Percentiles rank a stretch among this genome's conserved stretches.
Conservation (phyloP, 2,797 vertebrate species). For the Decapterus maruadsi region DNA sequence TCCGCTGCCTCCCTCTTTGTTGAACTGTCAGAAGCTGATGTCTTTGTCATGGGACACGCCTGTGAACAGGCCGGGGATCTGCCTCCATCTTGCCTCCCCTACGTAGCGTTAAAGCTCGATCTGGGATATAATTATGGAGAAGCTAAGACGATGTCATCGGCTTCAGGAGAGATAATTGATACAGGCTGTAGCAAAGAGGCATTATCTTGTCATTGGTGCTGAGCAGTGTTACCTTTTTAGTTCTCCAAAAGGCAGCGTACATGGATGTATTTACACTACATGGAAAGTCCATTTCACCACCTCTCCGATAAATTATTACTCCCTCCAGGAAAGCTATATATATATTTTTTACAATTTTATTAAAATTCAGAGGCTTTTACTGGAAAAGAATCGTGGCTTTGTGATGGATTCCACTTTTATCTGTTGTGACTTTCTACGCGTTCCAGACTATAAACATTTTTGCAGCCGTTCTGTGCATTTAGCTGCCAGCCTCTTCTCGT, state of each 20-base stretch:
- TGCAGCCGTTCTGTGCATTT: constrained; percentile 66
- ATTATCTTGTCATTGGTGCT: constrained; percentile 59
- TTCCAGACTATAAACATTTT: constrained; percentile 75
- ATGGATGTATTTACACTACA: constrained; percentile 79
- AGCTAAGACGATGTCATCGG: constrained; percentile 34
- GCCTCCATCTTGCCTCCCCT: background rate
- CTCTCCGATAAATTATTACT: constrained; percentile 80
- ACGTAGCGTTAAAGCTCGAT: constrained; percentile 18
- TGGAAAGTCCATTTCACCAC: constrained; percentile 80
- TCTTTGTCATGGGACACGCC: constrained; percentile 71
- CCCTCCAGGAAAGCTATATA: constrained; percentile 63
- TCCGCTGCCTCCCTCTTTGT: constrained; percentile 70
- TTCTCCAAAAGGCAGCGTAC: constrained; percentile 50
- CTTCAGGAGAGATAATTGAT: constrained; percentile 62
- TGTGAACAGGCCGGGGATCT: constrained; percentile 50
- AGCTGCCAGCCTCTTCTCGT: constrained; percentile 39
- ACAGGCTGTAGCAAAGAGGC: constrained; percentile 35
- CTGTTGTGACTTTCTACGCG: constrained; percentile 74
- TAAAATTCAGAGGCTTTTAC: constrained; percentile 78
- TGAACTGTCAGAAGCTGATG: constrained; percentile 75
- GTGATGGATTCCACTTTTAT: constrained; percentile 81
- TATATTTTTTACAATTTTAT: constrained; percentile 65
- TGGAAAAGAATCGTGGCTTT: constrained; percentile 64
- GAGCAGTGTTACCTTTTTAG: constrained; percentile 60
- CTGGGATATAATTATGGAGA: constrained; percentile 50